These are phyloP conservation scores for Drosophila biarmipes DNA, from an alignment of 1,140 invertebrate genomes.

Conservation along the genomic window DNA sequence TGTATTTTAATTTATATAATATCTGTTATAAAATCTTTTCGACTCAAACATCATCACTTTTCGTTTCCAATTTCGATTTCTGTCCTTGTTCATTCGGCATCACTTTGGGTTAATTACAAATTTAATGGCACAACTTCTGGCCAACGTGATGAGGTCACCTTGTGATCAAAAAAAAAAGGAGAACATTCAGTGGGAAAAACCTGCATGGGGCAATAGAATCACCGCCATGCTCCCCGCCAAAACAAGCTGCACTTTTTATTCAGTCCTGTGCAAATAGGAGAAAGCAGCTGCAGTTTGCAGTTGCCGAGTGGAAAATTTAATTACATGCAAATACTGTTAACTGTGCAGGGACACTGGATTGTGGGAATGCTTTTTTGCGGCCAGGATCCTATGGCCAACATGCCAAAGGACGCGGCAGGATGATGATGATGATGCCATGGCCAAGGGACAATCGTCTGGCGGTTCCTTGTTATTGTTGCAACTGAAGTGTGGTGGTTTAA, in stretches of 20 bases:
- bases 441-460: slow-evolving; percentile 47
- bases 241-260: slow-evolving; percentile 34
- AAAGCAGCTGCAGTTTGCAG: slow-evolving; percentile 69
- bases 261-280: slow-evolving; percentile 62
- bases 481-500: slow-evolving; percentile 22
- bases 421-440: slow-evolving; percentile 23
- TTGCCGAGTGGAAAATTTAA: slow-evolving; percentile 74
- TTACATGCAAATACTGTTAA: slow-evolving; percentile 76
- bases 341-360: slow-evolving; percentile 37
- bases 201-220: slow-evolving; percentile 16
- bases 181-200: background rate
- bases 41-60: slow-evolving; percentile 8
- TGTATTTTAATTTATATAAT: background rate
- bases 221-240: slow-evolving; percentile 5
- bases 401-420: slow-evolving; percentile 28
- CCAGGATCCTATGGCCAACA: slow-evolving; percentile 27
- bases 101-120: slow-evolving; percentile 53
- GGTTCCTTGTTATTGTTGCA: slow-evolving; percentile 44
- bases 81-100: slow-evolving; percentile 37
- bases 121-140: slow-evolving; percentile 57
- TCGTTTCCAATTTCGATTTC: slow-evolving; percentile 4
- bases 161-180: slow-evolving; percentile 24
- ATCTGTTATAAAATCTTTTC: background rate
- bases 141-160: slow-evolving; percentile 42
- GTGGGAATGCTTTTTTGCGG: slow-evolving; percentile 11